phyloP scores from a whole-genome alignment of 2,888 invertebrate species.

The Mimas tiliae region DNA sequence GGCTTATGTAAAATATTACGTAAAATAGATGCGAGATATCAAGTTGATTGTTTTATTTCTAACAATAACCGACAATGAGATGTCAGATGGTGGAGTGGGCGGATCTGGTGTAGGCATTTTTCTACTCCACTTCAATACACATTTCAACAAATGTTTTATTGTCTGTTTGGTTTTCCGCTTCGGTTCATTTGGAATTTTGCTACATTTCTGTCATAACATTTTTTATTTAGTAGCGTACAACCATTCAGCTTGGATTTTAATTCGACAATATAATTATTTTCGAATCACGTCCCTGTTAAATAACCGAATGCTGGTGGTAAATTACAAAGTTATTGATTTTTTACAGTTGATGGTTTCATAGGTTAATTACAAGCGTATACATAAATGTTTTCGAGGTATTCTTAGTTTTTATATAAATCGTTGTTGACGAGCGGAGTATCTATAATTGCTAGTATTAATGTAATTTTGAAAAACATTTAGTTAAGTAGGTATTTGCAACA shows the following conservation, averaged over 20 bases:
- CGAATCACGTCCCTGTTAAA: slow-evolving; percentile 19
- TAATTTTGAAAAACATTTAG: too few species aligned
- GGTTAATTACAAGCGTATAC: too few species aligned
- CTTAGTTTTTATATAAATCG: too few species aligned
- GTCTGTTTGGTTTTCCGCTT: slow-evolving; percentile 27
- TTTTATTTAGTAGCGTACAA: not conserved
- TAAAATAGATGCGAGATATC: slow-evolving; percentile 29
- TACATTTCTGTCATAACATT: slow-evolving; percentile 36
- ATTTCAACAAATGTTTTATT: slow-evolving; percentile 52
- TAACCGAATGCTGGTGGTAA: slow-evolving; percentile 31
- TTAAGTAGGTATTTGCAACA: not conserved
- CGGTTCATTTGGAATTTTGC: slow-evolving; percentile 39
- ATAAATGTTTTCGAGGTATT: too few species aligned
- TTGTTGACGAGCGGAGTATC: too few species aligned
- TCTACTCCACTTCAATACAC: slow-evolving; percentile 55
- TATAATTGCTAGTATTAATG: too few species aligned
- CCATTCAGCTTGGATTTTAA: slow-evolving; percentile 3
- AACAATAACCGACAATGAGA: slow-evolving; percentile 63
- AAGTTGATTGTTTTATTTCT: slow-evolving; percentile 55
- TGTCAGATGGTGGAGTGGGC: slow-evolving; percentile 63
- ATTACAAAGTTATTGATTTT: not conserved
- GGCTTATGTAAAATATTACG: not conserved
- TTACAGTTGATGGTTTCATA: too few species aligned
- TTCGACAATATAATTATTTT: slow-evolving; percentile 10
- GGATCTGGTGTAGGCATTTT: slow-evolving; percentile 69